Conservation (phyloP, 2,888 invertebrate genomes). For the Automeris io region DNA sequence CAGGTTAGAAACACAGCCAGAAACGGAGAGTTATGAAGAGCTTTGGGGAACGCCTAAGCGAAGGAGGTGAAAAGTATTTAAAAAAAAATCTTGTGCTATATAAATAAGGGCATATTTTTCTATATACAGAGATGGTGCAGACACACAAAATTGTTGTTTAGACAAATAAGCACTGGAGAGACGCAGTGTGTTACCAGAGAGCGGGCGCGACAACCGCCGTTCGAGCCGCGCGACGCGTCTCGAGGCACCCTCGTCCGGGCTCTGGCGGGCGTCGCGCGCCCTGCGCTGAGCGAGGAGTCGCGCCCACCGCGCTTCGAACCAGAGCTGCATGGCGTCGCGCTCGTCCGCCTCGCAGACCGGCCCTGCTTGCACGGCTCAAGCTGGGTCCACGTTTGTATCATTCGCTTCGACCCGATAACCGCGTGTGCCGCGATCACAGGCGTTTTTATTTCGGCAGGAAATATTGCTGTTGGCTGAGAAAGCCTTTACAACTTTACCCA, state of each 20-base stretch:
- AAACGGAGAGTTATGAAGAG: too few relatives aligned
- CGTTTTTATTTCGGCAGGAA: not conserved
- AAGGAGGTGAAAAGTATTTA: too few relatives aligned
- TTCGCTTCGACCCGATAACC: slow-evolving; percentile 21
- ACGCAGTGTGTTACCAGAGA: slow-evolving; percentile 38
- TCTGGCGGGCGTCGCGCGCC: slow-evolving; percentile 36
- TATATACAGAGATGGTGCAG: too few relatives aligned
- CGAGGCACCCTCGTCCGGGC: slow-evolving; percentile 29
- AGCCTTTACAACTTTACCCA: not conserved
- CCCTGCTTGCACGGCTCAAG: slow-evolving; percentile 1
- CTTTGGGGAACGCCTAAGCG: too few relatives aligned
- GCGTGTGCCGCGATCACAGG: slow-evolving; percentile 3
- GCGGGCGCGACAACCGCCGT: slow-evolving; percentile 41
- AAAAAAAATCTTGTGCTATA: too few relatives aligned
- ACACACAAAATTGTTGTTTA: not conserved
- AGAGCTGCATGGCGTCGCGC: slow-evolving; percentile 63
- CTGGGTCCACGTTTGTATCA: too few relatives aligned
- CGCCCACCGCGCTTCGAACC: slow-evolving; percentile 67
- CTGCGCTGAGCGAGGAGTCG: slow-evolving; percentile 54
- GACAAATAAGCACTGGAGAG: not conserved
- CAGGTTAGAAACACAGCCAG: too few relatives aligned
- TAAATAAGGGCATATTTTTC: too few relatives aligned
- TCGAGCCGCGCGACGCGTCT: slow-evolving; percentile 42
- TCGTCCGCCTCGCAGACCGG: slow-evolving; percentile 47
- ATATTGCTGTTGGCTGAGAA: too few relatives aligned